Evolutionary conservation across 64 coral and sea anemone species (phyloP), one percentile per base, ranked within the genome.

Genomic region (Pocillopora damicornis): DNA sequence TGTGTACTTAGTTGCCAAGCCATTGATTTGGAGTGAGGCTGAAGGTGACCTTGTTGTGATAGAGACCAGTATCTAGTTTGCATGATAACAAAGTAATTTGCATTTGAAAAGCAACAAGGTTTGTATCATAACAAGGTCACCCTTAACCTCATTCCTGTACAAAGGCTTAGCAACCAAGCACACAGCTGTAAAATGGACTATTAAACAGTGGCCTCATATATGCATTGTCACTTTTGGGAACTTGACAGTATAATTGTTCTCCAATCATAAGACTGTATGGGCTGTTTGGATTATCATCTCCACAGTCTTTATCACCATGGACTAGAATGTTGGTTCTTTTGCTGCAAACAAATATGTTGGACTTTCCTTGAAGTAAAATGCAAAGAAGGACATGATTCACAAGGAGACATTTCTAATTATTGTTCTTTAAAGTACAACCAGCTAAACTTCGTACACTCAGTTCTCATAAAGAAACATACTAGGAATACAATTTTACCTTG

Each of bases 361-460:
- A 20, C 76, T 78, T 78, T 78, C 76, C 76, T 78, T 15, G 56
- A 76, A 76, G 75, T 30, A 76, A 38, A 76, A 76, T 56, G 13
- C 36, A 76, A 76, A 64, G 62, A 64, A 76, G 75, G 34, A 76
- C 42, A 17, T 76, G 34, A 37, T 13, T 38, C 14, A 51, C 36
- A 76, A 76, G 11, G 17, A 4, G 17, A 63, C 17, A 63, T 13
- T 42, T 9, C 15, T 42, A 76, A 37, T 35, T 35, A 76, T 7
- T 37, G 34, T 12, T 76, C 13, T 76, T 30, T 30, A 30, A 30
- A 30, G 30, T 30, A 30, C 30, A 30, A 30, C 30, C 30, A 30
- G 30, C 30, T 37, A 76, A 76, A 76, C 74, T 76, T 63, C 17
- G 4, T 12, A 63, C 61, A 63, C 17, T 63, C 4, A 63, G 30